phyloP scores from a whole-genome alignment of 2,888 invertebrate species.

The Heteropelma amictum region DNA sequence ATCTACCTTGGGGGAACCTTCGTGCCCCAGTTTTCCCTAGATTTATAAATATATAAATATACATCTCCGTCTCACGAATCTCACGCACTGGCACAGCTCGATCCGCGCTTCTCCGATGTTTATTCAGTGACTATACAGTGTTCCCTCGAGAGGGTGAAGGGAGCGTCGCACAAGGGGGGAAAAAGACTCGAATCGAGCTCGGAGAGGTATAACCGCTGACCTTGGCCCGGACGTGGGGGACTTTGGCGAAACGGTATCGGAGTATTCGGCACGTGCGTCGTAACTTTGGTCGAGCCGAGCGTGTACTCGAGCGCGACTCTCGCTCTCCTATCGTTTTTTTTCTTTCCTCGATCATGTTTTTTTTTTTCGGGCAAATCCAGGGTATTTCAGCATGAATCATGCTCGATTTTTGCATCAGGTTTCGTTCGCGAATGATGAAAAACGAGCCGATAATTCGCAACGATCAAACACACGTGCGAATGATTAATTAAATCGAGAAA shows the following conservation, averaged over 20 bases:
- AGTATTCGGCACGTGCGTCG: constrained; percentile 73
- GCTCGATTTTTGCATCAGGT: too few species aligned
- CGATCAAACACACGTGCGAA: too few species aligned
- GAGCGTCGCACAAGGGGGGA: background rate
- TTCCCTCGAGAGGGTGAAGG: background rate
- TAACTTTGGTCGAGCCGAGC: constrained; percentile 64
- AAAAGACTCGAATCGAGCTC: constrained; percentile 21
- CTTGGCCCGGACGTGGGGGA: constrained; percentile 67
- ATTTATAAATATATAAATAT: too few species aligned
- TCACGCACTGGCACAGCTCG: constrained; percentile 15
- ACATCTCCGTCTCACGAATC: background rate
- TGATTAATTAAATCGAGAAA: too few species aligned
- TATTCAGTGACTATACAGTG: background rate
- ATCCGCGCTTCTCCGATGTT: constrained; percentile 3
- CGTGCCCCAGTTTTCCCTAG: too few species aligned
- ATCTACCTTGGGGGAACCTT: too few species aligned
- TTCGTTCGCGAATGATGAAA: too few species aligned
- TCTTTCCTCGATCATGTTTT: constrained; percentile 14
- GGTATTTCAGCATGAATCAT: background rate
- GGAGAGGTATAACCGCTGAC: constrained; percentile 54
- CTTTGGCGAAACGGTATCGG: constrained; percentile 66
- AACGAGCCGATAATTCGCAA: too few species aligned
- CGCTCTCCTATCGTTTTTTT: constrained; percentile 31
- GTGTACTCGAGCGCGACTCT: constrained; percentile 22
- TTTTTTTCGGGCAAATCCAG: background rate